Evolutionary conservation across 2,113 vertebrate genomes (phyloP), one percentile per base, ranked within the genome.

Genomic region (Perca flavescens): DNA sequence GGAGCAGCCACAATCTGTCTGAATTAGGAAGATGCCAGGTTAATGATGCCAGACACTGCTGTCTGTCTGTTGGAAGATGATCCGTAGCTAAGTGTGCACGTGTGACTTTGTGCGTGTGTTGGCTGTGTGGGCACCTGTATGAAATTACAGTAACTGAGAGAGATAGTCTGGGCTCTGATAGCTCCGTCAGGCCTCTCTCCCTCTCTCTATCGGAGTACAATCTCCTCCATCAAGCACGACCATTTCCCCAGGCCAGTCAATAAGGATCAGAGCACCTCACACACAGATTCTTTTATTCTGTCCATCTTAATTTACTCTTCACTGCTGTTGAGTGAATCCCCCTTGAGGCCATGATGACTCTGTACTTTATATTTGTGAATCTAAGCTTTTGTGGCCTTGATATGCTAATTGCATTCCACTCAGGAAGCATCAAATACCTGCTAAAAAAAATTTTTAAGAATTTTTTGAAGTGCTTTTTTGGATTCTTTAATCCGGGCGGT

Each of bases 101-200:
- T 85, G 56, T 63, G 68, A n/a, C 13, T 54, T 1, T 76, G 73
- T 72, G 61, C 77, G 71, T 16, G 68, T 53, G 72, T 34, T 69
- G 52, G 19, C 60, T 49, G 77, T 58, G 74, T 69, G 71, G 43
- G 65, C 61, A 80, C 79, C 86, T 89, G 83, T 89, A 87, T 86
- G 83, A 85, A 87, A 90, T 91, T 83, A 91, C 86, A 90, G 88
- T 76, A 52, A 95, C 82, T 85, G 57, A 94, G 94, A 95, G 86
- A 93, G 87, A 94, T 93, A 86, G 91, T 80, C 70, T 21, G 56
- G 77, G 65, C 80, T 71, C 80, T 92, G 91, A 95, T 95, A 90
- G 89, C 90, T 95, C 95, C 94, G 95, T 95, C 91, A 91, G 92
- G 78, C 78, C 78, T 69, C 69, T 65, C 52, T 65, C 63, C 31